Base-by-base conservation (phyloP, 2,888 invertebrate species). In the Lamproptera curius region DNA sequence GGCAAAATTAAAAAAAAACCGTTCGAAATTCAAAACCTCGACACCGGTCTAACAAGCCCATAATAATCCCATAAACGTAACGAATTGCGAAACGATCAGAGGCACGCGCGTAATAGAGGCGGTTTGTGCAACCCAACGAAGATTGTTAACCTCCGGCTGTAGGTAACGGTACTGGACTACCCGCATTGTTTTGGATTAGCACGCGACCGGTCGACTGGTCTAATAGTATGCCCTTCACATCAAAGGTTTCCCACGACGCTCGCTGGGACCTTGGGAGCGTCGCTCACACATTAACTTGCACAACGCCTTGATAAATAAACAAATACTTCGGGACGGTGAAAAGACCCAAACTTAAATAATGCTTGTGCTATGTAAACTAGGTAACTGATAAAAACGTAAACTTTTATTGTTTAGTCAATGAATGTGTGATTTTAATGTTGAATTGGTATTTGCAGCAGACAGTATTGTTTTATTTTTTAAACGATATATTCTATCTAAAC, bases 51-150 rank as follows among this genome's bases (percentile, higher is more conserved):
- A n/a, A n/a, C n/a, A n/a, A n/a, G n/a, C n/a, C 20, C 20, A 20
- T 3, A 20, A 20, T 20, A 20, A 63, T 62, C 56, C 64, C 53
- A 67, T 59, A 64, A 66, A 69, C 69, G 69, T 72, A 74, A 74
- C 63, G 61, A 51, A 53, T 81, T 80, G 74, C 76, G 60, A 79
- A 76, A 78, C 59, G 61, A 63, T 67, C 58, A 62, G 64, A 55
- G 70, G 70, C 83, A 82, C 82, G 80, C 82, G 83, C 78, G 56
- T 76, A 77, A 71, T n/a, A 61, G 71, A 70, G 77, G 76, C 62
- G 76, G 68, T 62, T 84, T 82, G 73, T 75, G 75, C 76, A 85
- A 84, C 72, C 57, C 76, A 76, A 76, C 78, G 71, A 73, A 81
- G 81, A 82, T 70, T 79, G 70, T 20, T 5, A 6, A 5, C 20